Evolutionary conservation across 2,797 vertebrate genomes (phyloP).

Genomic region (Argyrosomus regius): DNA sequence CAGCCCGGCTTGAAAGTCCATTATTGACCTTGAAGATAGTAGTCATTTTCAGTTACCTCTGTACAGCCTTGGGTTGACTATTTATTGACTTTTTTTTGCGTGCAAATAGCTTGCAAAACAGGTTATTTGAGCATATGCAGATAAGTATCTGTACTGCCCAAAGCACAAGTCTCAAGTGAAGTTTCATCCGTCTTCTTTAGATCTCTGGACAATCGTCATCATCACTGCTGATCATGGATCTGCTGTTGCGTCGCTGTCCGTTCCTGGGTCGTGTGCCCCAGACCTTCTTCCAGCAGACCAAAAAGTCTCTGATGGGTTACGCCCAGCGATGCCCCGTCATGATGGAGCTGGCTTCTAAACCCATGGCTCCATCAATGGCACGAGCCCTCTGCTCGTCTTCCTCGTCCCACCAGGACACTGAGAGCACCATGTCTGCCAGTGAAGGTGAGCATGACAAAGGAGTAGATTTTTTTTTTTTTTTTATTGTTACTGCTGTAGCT

Average conservation of each 20-base stretch:
- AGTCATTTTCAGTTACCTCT: neutral
- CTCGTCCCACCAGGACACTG: conserved; percentile 83
- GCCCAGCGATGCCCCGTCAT: conserved; percentile 96
- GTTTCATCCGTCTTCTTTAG: conserved; percentile 34
- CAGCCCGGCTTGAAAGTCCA: neutral
- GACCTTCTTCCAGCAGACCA: conserved; percentile 94
- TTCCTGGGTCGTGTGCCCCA: conserved; percentile 94
- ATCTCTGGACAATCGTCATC: conserved; percentile 47
- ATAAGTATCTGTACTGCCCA: neutral
- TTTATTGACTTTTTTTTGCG: too few relatives aligned
- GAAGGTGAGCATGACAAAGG: conserved; percentile 81
- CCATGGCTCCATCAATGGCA: conserved; percentile 81
- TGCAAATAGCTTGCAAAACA: neutral
- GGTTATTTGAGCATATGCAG: neutral
- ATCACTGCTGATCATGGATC: conserved; percentile 87
- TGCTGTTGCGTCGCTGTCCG: conserved; percentile 93
- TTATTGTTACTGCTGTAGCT: neutral
- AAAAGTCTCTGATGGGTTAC: conserved; percentile 91
- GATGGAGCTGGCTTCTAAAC: conserved; percentile 92
- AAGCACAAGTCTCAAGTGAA: neutral
- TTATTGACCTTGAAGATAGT: neutral
- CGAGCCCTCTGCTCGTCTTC: conserved; percentile 88
- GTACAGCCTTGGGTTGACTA: too few relatives aligned
- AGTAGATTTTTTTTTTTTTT: neutral
- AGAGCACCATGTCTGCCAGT: conserved; percentile 76